Base-by-base conservation (phyloP, 1,140 invertebrate species). In the Pentalonia nigronervosa region DNA sequence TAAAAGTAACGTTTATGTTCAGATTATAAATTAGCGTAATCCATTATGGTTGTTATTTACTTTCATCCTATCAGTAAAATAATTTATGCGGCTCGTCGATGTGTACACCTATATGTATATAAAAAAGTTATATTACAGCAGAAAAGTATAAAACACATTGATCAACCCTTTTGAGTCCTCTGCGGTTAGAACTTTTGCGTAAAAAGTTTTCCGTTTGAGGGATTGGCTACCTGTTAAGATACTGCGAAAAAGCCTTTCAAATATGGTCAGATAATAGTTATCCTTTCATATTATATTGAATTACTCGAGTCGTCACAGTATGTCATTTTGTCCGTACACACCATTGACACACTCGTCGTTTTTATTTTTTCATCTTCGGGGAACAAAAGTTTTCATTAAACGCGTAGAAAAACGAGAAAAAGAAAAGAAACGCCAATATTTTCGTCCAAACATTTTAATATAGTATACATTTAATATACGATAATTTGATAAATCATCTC, bases 121-220 rank as follows among this genome's bases (percentile, higher is more conserved):
- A 53, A 88, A 88, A 36, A 23, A 53, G n/a, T 50, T 34, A 48
- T 87, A 50, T 11, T 30, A 11, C 21, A 48, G 86, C n/a, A 34
- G 47, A 88, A 86, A n/a, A 25, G 84, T 86, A 89, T 50, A 23
- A 48, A 53, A 89, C n/a, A 23, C 48, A 53, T 89, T 89, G 87
- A 89, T 89, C 48, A 89, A 53, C 48, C 87, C 20, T 89, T 53
- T 36, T 53, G 48, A 89, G 21, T 20, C 87, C 47, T 89, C 36
- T 89, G 87, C 23, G 87, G n/a, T 53, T 53, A 89, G n/a, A 53
- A 50, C 47, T 89, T 53, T 36, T 9, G 47, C n/a, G 3, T 21
- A 11, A 53, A 34, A 89, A 89, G 47, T 89, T 89, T 89, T 89
- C 87, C 47, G 9, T 53, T 25, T 50, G 34, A 89, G 21, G 48